A percentile compares a stretch with the other conserved stretches of the same genome.
Conservation (phyloP, 1,140 invertebrate genomes). For the Drosophila sucinea region DNA sequence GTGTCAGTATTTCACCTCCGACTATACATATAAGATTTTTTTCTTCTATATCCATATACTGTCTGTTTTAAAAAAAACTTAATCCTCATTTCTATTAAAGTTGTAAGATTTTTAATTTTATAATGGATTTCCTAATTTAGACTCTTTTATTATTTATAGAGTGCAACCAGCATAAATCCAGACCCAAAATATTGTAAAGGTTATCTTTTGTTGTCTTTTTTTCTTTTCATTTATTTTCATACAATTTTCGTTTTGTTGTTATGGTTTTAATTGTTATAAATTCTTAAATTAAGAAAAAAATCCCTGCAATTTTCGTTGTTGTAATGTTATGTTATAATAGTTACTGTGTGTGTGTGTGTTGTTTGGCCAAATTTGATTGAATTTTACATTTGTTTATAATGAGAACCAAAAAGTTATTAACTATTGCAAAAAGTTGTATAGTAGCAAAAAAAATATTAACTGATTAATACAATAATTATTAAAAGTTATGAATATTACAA, state of each 20-base stretch:
- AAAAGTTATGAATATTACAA: slow-evolving; percentile 55
- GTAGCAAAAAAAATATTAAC: slow-evolving; percentile 10
- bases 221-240: slow-evolving; percentile 57
- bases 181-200: background rate
- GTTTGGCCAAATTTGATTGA: slow-evolving; percentile 52
- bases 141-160: too few species aligned
- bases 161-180: too few species aligned
- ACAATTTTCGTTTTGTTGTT: slow-evolving; percentile 33
- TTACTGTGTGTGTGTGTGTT: slow-evolving; percentile 42
- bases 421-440: slow-evolving; percentile 14
- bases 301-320: slow-evolving; percentile 74
- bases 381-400: slow-evolving; percentile 29
- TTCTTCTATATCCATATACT: too few species aligned
- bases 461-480: slow-evolving; percentile 53
- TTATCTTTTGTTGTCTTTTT: background rate
- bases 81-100: too few species aligned
- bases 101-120: too few species aligned
- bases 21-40: too few species aligned
- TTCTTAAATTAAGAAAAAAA: slow-evolving; percentile 61
- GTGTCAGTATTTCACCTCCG: too few species aligned
- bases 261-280: slow-evolving; percentile 52
- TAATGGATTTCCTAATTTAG: too few species aligned
- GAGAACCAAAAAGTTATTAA: slow-evolving; percentile 4
- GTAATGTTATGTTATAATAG: slow-evolving; percentile 55
- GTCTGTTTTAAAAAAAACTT: too few species aligned